Evolutionary conservation across 2,888 invertebrate species (phyloP).

Genomic region (Venustoraphidia nigricollis): DNA sequence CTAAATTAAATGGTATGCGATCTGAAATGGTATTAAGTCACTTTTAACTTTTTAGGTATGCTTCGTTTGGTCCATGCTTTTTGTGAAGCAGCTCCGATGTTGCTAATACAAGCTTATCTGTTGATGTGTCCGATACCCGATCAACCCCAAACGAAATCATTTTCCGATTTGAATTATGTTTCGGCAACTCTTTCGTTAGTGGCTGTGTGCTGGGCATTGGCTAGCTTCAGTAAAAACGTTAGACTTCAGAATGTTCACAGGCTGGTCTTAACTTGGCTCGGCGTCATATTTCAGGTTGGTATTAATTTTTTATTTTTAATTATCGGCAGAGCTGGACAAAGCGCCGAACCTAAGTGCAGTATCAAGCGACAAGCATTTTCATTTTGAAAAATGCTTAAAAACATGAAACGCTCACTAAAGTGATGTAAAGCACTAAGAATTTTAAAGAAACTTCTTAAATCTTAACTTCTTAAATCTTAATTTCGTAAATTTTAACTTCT

Average conservation of each 20-base stretch:
- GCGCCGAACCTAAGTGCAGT: too few species aligned
- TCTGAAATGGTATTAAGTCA: not conserved
- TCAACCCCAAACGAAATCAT: slow-evolving; percentile 29
- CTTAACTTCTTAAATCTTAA: too few species aligned
- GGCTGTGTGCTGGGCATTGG: slow-evolving; percentile 81
- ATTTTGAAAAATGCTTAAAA: too few species aligned
- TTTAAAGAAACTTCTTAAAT: too few species aligned
- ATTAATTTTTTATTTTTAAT: slow-evolving; percentile 8
- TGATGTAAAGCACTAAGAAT: too few species aligned
- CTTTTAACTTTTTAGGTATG: slow-evolving; percentile 34
- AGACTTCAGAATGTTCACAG: slow-evolving; percentile 67
- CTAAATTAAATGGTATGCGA: not conserved
- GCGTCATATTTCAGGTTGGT: slow-evolving; percentile 57
- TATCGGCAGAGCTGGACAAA: too few species aligned
- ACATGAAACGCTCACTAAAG: too few species aligned
- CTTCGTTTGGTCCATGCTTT: slow-evolving; percentile 75
- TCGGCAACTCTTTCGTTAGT: slow-evolving; percentile 69
- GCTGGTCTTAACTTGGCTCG: slow-evolving; percentile 68
- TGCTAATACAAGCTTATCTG: slow-evolving; percentile 66
- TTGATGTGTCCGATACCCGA: slow-evolving; percentile 28
- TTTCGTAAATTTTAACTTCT: too few species aligned
- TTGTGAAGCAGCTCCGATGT: slow-evolving; percentile 77
- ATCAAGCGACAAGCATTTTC: too few species aligned
- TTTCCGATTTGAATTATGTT: slow-evolving; percentile 63
- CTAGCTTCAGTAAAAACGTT: slow-evolving; percentile 81